phyloP scores from a whole-genome alignment of 2,888 invertebrate species.

The Acleris laterana region DNA sequence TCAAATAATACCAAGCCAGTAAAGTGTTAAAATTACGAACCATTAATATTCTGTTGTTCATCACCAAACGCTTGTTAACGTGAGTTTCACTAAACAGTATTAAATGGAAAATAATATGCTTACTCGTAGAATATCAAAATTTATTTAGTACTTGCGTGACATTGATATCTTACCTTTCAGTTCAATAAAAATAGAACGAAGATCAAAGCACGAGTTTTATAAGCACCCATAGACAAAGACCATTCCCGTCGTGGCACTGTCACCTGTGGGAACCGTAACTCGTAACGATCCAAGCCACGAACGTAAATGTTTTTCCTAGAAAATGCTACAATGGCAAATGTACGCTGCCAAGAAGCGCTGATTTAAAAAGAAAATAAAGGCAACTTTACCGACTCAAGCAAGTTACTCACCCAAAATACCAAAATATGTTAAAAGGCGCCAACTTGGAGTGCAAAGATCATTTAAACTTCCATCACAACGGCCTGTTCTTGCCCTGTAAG shows the following conservation, averaged over 20 bases:
- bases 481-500: too few relatives aligned
- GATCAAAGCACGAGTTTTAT: not conserved
- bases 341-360: conserved; percentile 4
- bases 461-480: conserved; percentile 24
- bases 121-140: too few relatives aligned
- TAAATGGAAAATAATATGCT: too few relatives aligned
- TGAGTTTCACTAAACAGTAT: too few relatives aligned
- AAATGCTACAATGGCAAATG: conserved; percentile 1
- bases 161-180: too few relatives aligned
- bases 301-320: conserved; percentile 9
- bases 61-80: too few relatives aligned
- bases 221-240: not conserved
- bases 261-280: conserved; percentile 11
- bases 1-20: not conserved
- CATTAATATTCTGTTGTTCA: too few relatives aligned
- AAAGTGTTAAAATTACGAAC: too few relatives aligned
- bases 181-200: too few relatives aligned
- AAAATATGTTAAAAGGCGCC: not conserved
- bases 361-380: conserved; percentile 5
- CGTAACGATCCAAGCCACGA: conserved; percentile 11
- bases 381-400: conserved; percentile 7
- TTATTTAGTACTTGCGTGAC: too few relatives aligned
- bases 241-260: not conserved
- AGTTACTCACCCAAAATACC: not conserved
- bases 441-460: conserved; percentile 7